Conservation (phyloP, 1,140 invertebrate genomes). For the Panonychus citri region DNA sequence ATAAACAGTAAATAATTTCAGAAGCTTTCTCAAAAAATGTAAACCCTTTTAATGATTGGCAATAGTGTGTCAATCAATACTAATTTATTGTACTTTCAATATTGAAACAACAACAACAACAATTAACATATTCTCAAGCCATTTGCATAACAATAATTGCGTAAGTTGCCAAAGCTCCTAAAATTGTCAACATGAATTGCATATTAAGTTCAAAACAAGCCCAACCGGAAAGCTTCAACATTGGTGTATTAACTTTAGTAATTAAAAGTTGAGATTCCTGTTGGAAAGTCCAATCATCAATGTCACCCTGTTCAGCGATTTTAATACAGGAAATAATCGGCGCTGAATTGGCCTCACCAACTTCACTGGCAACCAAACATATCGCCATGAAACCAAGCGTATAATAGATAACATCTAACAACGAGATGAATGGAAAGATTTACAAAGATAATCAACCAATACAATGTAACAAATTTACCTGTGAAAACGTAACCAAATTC, state of each 20-base stretch:
- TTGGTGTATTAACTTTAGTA: not conserved
- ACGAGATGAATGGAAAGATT: not conserved
- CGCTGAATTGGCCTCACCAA: not conserved
- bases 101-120: not conserved
- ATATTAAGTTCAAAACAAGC: not conserved
- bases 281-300: slow-evolving; percentile 1
- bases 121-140: slow-evolving; percentile 1
- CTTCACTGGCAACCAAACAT: not conserved
- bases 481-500: slow-evolving; percentile 1
- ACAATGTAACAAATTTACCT: too few species aligned
- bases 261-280: not conserved
- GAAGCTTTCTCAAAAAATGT: too few species aligned
- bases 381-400: not conserved
- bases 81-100: not conserved
- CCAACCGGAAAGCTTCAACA: not conserved
- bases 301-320: not conserved
- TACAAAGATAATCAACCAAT: too few species aligned
- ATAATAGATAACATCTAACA: not conserved
- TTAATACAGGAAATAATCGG: not conserved
- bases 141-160: slow-evolving; percentile 3
- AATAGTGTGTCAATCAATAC: not conserved
- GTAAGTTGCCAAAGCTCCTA: slow-evolving; percentile 1
- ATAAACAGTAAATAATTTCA: too few species aligned
- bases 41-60: too few species aligned
- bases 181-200: not conserved